Conservation (phyloP, 2,888 invertebrate species). For the Dynastes maya region DNA sequence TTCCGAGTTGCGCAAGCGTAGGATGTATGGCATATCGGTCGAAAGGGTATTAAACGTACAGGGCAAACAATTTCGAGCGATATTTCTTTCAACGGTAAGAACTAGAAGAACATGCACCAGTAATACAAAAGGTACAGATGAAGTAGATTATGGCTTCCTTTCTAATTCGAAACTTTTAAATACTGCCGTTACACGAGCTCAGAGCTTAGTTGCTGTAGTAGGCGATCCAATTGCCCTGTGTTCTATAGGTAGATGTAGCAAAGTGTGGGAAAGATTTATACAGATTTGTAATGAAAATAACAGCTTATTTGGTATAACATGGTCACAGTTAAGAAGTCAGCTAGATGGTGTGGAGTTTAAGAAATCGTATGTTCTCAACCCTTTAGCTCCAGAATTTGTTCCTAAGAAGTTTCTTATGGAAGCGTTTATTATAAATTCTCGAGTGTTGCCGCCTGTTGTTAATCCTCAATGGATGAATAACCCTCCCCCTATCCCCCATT, state of each 20-base stretch:
- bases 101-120: constrained; percentile 81
- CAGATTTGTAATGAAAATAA: constrained; percentile 81
- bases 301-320: constrained; percentile 82
- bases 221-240: constrained; percentile 89
- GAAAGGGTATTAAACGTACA: constrained; percentile 89
- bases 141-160: constrained; percentile 85
- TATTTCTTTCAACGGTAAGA: constrained; percentile 85
- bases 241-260: constrained; percentile 85
- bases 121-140: constrained; percentile 71
- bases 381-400: constrained; percentile 85
- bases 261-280: constrained; percentile 86
- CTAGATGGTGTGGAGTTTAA: constrained; percentile 83
- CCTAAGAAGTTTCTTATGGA: constrained; percentile 75
- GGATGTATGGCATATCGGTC: constrained; percentile 84
- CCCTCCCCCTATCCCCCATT: constrained; percentile 52
- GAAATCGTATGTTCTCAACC: constrained; percentile 85
- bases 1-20: constrained; percentile 81
- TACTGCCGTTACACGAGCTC: constrained; percentile 87
- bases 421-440: constrained; percentile 68
- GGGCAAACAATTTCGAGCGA: constrained; percentile 89
- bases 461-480: constrained; percentile 54
- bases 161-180: constrained; percentile 87
- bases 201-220: constrained; percentile 86
- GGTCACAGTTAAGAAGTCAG: constrained; percentile 78
- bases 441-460: constrained; percentile 49